Conservation (phyloP, 2,797 vertebrate species). For the Taenioides sp. region DNA sequence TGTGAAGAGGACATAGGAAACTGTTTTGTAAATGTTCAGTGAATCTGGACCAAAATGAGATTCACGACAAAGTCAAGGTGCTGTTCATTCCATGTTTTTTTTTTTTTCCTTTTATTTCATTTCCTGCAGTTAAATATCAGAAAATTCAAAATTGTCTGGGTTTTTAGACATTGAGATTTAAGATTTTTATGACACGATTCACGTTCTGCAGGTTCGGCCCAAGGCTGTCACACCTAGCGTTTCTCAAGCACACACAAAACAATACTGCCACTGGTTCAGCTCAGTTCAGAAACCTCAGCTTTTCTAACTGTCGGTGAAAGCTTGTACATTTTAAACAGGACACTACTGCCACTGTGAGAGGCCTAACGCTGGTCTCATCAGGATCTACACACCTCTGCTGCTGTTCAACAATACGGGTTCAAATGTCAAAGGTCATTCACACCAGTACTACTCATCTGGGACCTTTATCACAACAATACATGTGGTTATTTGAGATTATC, state of each 20-base stretch:
- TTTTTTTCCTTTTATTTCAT: constrained; percentile 38
- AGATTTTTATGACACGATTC: constrained; percentile 38
- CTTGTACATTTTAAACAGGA: constrained; percentile 51
- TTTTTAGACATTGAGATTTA: constrained; percentile 38
- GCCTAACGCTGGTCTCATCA: constrained; percentile 57
- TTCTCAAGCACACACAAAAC: constrained; percentile 53
- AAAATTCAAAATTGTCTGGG: constrained; percentile 26
- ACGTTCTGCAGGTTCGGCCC: constrained; percentile 35
- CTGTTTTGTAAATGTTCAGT: constrained; percentile 48
- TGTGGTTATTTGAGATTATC: constrained; percentile 61
- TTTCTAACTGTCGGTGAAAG: constrained; percentile 55
- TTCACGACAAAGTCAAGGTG: constrained; percentile 58
- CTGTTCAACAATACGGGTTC: constrained; percentile 80
- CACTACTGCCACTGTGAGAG: constrained; percentile 77
- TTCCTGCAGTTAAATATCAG: constrained; percentile 42
- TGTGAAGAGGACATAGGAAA: constrained; percentile 32
- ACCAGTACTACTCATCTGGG: constrained; percentile 52
- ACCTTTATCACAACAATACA: constrained; percentile 60
- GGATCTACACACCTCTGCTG: constrained; percentile 69
- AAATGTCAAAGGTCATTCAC: constrained; percentile 64
- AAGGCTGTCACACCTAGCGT: constrained; percentile 25
- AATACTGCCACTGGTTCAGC: constrained; percentile 43
- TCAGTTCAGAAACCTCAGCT: constrained; percentile 62
- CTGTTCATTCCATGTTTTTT: constrained; percentile 69
- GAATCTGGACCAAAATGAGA: constrained; percentile 47